These are phyloP conservation scores for Halichoerus grypus DNA, from an alignment of 2,113 vertebrate genomes.

Conservation along the genomic window DNA sequence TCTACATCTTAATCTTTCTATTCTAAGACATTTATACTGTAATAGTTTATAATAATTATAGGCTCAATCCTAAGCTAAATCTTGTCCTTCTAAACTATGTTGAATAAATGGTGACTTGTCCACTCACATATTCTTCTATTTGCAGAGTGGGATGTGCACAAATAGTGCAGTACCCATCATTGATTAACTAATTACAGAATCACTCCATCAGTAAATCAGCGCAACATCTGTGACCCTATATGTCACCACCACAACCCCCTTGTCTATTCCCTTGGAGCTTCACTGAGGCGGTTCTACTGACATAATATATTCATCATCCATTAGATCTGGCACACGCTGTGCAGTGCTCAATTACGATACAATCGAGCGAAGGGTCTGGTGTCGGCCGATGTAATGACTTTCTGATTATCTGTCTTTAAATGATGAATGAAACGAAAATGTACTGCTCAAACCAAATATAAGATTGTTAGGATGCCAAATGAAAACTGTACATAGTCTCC, in stretches of 20 bases:
- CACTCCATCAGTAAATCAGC: conserved; percentile 89
- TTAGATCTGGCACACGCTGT: conserved; percentile 90
- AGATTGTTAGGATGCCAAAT: conserved; percentile 87
- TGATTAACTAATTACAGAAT: conserved; percentile 91
- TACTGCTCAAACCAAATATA: conserved; percentile 88
- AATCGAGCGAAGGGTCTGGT: conserved; percentile 91
- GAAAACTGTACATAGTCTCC: conserved; percentile 76
- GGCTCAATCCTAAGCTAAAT: conserved; percentile 57
- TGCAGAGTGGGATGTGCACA: conserved; percentile 79
- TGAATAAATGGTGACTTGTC: conserved; percentile 27
- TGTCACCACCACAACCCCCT: conserved; percentile 83
- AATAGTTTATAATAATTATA: conserved; percentile 59
- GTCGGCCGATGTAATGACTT: conserved; percentile 97
- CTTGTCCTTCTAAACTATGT: conserved; percentile 16
- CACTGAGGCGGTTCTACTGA: conserved; percentile 86
- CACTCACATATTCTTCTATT: conserved; percentile 63
- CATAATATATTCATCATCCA: conserved; percentile 93
- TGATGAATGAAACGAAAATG: conserved; percentile 99
- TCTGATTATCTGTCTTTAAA: conserved; percentile 99
- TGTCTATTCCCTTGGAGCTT: conserved; percentile 85
- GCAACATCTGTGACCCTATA: conserved; percentile 87
- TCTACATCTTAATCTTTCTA: conserved; percentile 11
- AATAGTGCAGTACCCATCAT: conserved; percentile 83
- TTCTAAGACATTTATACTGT: background rate
- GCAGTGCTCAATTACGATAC: conserved; percentile 95